Evolutionary conservation across 2,113 vertebrate genomes (phyloP).

Genomic region (Cyphomyrus plagiostoma): DNA sequence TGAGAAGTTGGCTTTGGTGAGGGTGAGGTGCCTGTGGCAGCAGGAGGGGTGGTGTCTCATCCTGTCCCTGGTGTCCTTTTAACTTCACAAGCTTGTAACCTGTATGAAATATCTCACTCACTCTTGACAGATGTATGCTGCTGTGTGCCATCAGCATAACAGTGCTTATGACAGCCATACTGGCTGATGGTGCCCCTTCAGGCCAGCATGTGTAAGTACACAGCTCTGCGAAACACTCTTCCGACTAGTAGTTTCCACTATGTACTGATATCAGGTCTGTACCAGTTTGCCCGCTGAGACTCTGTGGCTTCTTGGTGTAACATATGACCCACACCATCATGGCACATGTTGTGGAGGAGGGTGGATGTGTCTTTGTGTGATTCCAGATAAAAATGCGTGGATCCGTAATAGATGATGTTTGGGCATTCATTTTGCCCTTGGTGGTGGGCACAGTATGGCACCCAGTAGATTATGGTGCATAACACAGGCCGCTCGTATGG

Average conservation of each 20-base stretch:
- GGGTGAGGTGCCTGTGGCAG: neutral
- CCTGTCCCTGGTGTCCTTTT: neutral
- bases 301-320: neutral
- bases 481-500: neutral
- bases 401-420: neutral
- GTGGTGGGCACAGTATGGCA: neutral
- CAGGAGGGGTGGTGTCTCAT: neutral
- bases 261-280: neutral
- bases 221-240: neutral
- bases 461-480: neutral
- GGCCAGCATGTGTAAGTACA: neutral
- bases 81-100: neutral
- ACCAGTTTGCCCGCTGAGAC: neutral
- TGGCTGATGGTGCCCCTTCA: neutral
- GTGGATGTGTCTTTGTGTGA: neutral
- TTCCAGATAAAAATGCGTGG: neutral
- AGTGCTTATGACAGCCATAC: neutral
- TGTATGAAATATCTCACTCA: neutral
- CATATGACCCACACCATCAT: neutral
- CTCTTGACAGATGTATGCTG: neutral
- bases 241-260: neutral
- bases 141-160: neutral
- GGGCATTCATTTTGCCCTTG: neutral
- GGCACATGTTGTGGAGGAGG: neutral
- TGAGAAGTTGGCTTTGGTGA: neutral